Evolutionary conservation across 2,113 vertebrate species (phyloP).

Genomic region (Gymnobelideus leadbeateri): DNA sequence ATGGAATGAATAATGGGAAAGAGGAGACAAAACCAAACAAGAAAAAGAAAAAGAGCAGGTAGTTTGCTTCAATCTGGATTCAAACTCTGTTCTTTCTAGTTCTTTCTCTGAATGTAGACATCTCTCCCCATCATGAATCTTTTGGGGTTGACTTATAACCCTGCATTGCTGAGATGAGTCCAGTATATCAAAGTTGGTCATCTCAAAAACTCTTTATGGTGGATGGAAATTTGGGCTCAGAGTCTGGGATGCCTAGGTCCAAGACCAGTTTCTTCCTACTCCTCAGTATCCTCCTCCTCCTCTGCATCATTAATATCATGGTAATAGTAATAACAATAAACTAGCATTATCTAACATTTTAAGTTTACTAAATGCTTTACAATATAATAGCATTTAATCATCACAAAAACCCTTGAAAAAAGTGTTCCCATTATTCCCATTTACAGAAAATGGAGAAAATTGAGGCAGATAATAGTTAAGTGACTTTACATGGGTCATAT

Average conservation of each 20-base stretch:
- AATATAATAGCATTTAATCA: neutral
- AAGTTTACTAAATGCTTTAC: neutral
- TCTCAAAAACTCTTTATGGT: neutral
- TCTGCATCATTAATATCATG: neutral
- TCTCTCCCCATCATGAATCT: too few relatives aligned
- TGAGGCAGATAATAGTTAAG: neutral
- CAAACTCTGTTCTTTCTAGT: too few relatives aligned
- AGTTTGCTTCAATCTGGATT: too few relatives aligned
- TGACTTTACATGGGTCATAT: neutral
- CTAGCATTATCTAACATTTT: too few relatives aligned
- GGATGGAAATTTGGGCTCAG: neutral
- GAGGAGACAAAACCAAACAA: too few relatives aligned
- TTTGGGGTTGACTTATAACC: too few relatives aligned
- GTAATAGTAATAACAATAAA: neutral
- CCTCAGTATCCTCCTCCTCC: too few relatives aligned
- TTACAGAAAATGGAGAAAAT: neutral
- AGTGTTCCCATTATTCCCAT: neutral
- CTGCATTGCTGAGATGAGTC: too few relatives aligned
- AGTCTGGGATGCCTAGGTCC: neutral
- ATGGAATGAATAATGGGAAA: too few relatives aligned
- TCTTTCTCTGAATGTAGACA: too few relatives aligned
- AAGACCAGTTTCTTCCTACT: neutral
- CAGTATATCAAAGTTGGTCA: too few relatives aligned
- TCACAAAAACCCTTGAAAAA: neutral
- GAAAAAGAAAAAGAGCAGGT: too few relatives aligned